Percentiles rank a stretch among this genome's conserved stretches.
Evolutionary conservation across 2,888 invertebrate genomes (phyloP).

Genomic region (Ecliptopera silaceata): DNA sequence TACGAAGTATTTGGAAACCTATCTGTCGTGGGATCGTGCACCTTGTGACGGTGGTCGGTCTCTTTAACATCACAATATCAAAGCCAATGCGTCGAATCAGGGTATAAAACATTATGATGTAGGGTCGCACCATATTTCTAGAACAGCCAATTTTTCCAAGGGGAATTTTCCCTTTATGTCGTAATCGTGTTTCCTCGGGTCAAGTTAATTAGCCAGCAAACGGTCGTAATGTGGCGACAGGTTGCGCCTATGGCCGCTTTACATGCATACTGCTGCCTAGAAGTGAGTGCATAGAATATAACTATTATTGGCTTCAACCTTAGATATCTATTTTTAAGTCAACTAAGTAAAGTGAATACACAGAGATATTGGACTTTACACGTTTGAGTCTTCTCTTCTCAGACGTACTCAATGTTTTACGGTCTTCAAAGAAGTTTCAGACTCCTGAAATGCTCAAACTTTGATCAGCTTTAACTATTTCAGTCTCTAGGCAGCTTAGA

Average conservation of each 20-base stretch:
- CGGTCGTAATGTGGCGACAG: conserved; percentile 29
- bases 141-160: background rate
- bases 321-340: too few species aligned
- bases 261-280: conserved; percentile 18
- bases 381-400: too few species aligned
- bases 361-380: too few species aligned
- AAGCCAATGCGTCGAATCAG: background rate
- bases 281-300: conserved; percentile 16
- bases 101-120: background rate
- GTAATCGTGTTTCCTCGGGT: conserved; percentile 3
- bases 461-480: too few species aligned
- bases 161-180: background rate
- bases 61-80: background rate
- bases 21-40: too few species aligned
- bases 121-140: background rate
- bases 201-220: conserved; percentile 31
- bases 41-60: background rate
- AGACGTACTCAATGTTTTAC: too few species aligned
- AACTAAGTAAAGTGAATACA: background rate
- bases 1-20: too few species aligned
- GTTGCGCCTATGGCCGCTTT: conserved; percentile 29
- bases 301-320: conserved; percentile 11
- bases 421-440: too few species aligned
- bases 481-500: too few species aligned
- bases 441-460: too few species aligned